Evolutionary conservation across 2,888 invertebrate genomes (phyloP).

Genomic region (Cabera pusaria): DNA sequence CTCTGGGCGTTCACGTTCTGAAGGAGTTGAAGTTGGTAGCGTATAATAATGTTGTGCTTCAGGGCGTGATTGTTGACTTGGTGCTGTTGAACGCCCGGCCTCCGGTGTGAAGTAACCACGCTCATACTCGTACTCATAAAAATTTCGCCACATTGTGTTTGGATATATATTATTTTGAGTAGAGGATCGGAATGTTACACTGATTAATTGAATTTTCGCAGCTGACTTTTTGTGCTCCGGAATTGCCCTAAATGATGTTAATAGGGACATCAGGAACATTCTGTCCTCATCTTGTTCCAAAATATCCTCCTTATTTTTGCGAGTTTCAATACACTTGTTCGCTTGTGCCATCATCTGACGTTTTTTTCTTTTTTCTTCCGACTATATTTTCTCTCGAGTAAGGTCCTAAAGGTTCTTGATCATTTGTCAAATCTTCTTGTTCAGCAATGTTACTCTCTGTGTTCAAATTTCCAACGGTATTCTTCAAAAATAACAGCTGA

Average conservation of each 20-base stretch:
- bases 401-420: constrained; percentile 29
- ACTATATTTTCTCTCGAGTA: constrained; percentile 23
- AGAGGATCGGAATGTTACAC: background rate
- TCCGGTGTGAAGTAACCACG: constrained; percentile 1
- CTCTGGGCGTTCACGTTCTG: constrained; percentile 23
- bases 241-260: too few species aligned
- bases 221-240: too few species aligned
- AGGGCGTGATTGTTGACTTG: constrained; percentile 24
- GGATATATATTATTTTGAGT: constrained; percentile 13
- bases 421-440: constrained; percentile 25
- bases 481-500: constrained; percentile 28
- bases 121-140: too few species aligned
- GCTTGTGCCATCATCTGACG: constrained; percentile 24
- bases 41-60: constrained; percentile 24
- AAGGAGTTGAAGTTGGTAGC: constrained; percentile 25
- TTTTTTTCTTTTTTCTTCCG: constrained; percentile 1
- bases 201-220: too few species aligned
- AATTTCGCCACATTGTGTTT: constrained; percentile 5
- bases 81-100: constrained; percentile 19
- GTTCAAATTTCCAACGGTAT: constrained; percentile 27
- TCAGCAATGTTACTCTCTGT: constrained; percentile 27
- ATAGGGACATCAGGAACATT: too few species aligned
- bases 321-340: constrained; percentile 26
- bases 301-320: constrained; percentile 22
- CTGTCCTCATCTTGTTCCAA: background rate